Base-by-base conservation (phyloP, 2,888 invertebrate species). In the Drosophila kuntzei region DNA sequence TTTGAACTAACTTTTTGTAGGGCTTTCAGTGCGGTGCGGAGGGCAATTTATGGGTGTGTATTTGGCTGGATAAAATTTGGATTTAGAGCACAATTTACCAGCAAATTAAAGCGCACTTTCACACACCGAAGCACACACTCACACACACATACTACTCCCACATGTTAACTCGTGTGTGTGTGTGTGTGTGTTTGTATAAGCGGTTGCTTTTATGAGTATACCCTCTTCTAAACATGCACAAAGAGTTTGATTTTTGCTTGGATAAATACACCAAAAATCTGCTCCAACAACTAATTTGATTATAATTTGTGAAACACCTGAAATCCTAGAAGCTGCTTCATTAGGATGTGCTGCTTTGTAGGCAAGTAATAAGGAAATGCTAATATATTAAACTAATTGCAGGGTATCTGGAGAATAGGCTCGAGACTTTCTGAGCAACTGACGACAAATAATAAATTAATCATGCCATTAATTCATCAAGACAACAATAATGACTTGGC, bases 41-140 rank as follows among this genome's bases (percentile, higher is more conserved):
- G 55, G 57, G 60, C 65, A 72, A 76, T 76, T 72, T 76, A 72
- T 71, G 60, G 50, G 60, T 75, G 68, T 72, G 71, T 71, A 49
- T 75, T 65, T 78, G 75, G 72, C 59, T 74, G 77, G 76, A 59
- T 71, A 74, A 71, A 71, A 71, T 76, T 83, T 76, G 79, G 73
- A 78, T 78, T 88, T 86, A 66, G 71, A 73, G 89, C 81, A 72
- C 75, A 87, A 89, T 86, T 84, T 85, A 80, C 71, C 86, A 80
- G 88, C 76, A 87, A 86, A 85, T 85, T 85, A 85, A 85, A 85
- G 74, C 73, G 66, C 73, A 76, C 65, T 67, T 63, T 64, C 41
- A 70, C 53, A 71, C 69, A 63, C 41, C 60, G 55, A 66, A 60
- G 59, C 75, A 69, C 65, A 68, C 67, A 68, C 55, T 34, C 22